A percentile compares a stretch with the other conserved stretches of the same genome.
Conservation (phyloP, 2,888 invertebrate genomes). For the Syritta pipiens region DNA sequence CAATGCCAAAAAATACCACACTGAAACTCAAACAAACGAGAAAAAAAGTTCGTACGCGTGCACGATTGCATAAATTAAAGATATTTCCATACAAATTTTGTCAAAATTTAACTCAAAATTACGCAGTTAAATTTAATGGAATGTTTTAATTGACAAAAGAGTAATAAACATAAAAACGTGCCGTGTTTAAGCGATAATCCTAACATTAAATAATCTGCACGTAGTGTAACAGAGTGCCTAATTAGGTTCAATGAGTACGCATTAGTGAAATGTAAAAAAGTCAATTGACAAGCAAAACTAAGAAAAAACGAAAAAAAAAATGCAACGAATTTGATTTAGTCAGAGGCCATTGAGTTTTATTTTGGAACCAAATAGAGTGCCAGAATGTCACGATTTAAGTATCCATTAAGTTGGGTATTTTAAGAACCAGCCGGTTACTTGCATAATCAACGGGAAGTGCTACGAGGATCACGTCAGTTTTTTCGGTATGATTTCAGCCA, state of each 20-base stretch:
- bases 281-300: too few species aligned
- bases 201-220: not conserved
- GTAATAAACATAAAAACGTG: slow-evolving; percentile 33
- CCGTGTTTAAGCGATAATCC: not conserved
- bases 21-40: not conserved
- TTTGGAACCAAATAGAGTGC: too few species aligned
- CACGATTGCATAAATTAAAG: not conserved
- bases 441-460: too few species aligned
- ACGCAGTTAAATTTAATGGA: slow-evolving; percentile 24
- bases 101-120: slow-evolving; percentile 1
- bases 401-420: too few species aligned
- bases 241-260: slow-evolving; percentile 1
- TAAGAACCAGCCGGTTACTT: too few species aligned
- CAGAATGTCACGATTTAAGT: too few species aligned
- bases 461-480: too few species aligned
- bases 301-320: too few species aligned
- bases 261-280: not conserved
- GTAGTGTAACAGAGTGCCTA: not conserved
- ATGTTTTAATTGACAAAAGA: slow-evolving; percentile 9
- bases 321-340: too few species aligned
- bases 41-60: not conserved
- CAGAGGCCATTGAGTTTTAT: too few species aligned
- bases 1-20: too few species aligned
- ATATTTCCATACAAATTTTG: slow-evolving; percentile 14
- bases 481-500: too few species aligned